Base-by-base conservation (phyloP, 37 sponge, comb jelly and placozoan species). In the Tethya wilhelma region DNA sequence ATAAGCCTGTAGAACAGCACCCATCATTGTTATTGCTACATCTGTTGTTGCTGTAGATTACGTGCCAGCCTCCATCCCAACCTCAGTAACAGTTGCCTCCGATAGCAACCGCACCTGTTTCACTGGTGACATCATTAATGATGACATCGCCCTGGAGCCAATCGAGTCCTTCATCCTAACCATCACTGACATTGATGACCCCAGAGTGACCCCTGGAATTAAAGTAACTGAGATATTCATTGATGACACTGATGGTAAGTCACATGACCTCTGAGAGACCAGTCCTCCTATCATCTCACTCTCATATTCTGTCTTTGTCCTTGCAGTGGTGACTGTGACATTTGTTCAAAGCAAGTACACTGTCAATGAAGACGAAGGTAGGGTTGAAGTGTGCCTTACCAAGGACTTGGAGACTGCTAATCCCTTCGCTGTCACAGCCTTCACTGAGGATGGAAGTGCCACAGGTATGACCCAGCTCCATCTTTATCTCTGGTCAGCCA, bases 371-470 rank as follows among this genome's bases (percentile, higher is more conserved):
- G 59, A 36, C 2, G 59, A 28, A 41, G 59, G 70, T 1, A 4
- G 26, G 2, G 70, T 38, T 11, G 14, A 11, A 9, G 59, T 69
- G 29, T 75, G 75, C 19, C 75, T 75, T 43, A 38, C 12, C 2
- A 75, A 75, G 60, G 60, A 75, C 28, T 31, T 59, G n/a, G 41
- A 36, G 11, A 75, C 75, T 1, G 23, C 75, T 59, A 19, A 5
- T 14, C 20, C n/a, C 22, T 12, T 75, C 19, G 4, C 29, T n/a
- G 75, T 75, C 25, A 33, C 28, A 1, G 59, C 40, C 23, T 2
- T 38, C 25, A 56, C 70, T 22, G 44, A 3, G 2, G 44, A 69
- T 38, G 44, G 44, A 22, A 69, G 28, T 42, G 70, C 70, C 9
- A 8, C 22, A 6, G 67, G 67, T 67, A 22, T 8, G 67, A 7